Conservation (phyloP, 2,797 vertebrate genomes). For the Typhlichthys subterraneus region DNA sequence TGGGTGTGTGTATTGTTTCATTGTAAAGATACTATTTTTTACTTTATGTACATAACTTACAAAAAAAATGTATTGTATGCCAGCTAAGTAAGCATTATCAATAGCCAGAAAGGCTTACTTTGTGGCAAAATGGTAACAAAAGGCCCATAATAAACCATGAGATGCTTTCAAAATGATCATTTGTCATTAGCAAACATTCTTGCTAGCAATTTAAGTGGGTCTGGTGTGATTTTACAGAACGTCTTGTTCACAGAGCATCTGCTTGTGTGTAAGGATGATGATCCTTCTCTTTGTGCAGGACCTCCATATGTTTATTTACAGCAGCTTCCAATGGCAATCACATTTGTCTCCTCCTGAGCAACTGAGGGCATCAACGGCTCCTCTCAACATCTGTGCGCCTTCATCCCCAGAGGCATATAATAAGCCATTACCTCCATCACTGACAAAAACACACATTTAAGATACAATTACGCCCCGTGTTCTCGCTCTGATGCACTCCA, state of each 20-base stretch:
- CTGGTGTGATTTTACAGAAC: conserved; percentile 22
- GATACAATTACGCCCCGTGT: conserved; percentile 76
- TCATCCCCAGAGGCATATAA: conserved; percentile 67
- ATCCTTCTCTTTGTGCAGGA: conserved; percentile 33
- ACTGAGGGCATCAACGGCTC: conserved; percentile 46
- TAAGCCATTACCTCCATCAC: conserved; percentile 76
- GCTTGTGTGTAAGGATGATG: conserved; percentile 12
- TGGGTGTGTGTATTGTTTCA: not conserved
- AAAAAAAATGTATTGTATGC: not conserved
- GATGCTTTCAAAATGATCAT: not conserved
- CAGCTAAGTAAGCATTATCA: too few species aligned
- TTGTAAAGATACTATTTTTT: conserved; percentile 13
- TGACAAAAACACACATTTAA: conserved; percentile 80
- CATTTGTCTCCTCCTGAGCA: conserved; percentile 72
- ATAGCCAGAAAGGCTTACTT: not conserved
- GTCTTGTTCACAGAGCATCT: conserved; percentile 46
- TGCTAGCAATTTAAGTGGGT: conserved; percentile 48
- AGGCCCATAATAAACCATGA: not conserved
- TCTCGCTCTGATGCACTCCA: conserved; percentile 57
- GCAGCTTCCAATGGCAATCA: conserved; percentile 62
- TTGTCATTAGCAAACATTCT: conserved; percentile 41
- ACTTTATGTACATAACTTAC: not conserved
- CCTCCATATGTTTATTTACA: conserved; percentile 67
- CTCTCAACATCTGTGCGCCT: conserved; percentile 70
- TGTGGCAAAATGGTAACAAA: not conserved